Conservation (phyloP, 1,140 invertebrate species). For the Myzus persicae region DNA sequence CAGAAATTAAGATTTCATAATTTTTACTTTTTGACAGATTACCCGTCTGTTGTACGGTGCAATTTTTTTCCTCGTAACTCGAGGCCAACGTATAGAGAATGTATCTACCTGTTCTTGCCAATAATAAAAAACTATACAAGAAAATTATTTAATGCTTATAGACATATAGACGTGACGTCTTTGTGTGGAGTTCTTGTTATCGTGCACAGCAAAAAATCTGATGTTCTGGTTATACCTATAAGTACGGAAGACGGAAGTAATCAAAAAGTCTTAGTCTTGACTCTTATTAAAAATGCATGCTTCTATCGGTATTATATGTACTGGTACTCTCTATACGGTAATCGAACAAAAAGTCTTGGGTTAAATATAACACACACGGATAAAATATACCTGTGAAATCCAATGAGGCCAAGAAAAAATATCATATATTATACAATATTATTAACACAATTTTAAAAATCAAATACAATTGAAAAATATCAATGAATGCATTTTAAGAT, state of each 20-base stretch:
- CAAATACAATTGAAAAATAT: not conserved
- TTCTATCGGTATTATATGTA: not conserved
- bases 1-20: not conserved
- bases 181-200: not conserved
- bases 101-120: not conserved
- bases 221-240: not conserved
- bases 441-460: not conserved
- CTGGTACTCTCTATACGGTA: not conserved
- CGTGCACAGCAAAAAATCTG: not conserved
- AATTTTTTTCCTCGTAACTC: conserved; percentile 38
- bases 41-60: not conserved
- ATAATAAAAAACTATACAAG: not conserved
- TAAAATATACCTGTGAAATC: too few species aligned
- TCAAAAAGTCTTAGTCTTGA: not conserved
- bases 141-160: conserved; percentile 14
- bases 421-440: too few species aligned
- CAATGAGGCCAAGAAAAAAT: not conserved
- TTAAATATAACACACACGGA: not conserved
- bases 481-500: not conserved
- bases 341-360: not conserved
- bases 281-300: conserved; percentile 4
- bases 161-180: not conserved
- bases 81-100: conserved; percentile 36
- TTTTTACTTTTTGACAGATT: conserved; percentile 32
- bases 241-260: not conserved